These are phyloP conservation scores for Pterostichus madidus DNA, from an alignment of 2,888 invertebrate genomes.

Conservation along the genomic window DNA sequence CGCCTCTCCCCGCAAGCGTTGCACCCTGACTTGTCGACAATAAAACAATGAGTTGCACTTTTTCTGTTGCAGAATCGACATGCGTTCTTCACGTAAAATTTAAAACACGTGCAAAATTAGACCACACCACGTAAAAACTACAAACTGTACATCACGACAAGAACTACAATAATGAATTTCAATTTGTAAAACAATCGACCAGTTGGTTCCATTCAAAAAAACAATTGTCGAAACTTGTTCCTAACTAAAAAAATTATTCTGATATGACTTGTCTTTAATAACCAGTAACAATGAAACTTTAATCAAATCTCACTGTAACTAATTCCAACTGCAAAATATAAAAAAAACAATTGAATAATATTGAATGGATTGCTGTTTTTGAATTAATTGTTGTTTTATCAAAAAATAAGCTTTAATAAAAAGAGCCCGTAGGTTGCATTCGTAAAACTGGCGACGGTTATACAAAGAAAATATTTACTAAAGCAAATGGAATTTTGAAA, in stretches of 20 bases:
- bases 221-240: constrained; percentile 32
- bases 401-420: too few relatives aligned
- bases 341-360: too few relatives aligned
- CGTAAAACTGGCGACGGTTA: neutral
- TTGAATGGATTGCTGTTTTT: too few relatives aligned
- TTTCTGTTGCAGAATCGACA: constrained; percentile 60
- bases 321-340: neutral
- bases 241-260: neutral
- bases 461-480: constrained; percentile 54
- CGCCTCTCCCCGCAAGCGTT: constrained; percentile 37
- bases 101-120: constrained; percentile 2
- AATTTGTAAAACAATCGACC: constrained; percentile 9
- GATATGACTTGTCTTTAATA: constrained; percentile 16
- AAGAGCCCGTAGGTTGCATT: neutral
- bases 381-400: too few relatives aligned
- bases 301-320: neutral
- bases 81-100: constrained; percentile 46
- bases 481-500: constrained; percentile 54
- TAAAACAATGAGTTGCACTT: constrained; percentile 65
- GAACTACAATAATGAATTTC: constrained; percentile 5
- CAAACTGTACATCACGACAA: constrained; percentile 11
- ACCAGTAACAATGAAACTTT: constrained; percentile 13
- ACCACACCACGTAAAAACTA: neutral
- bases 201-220: neutral
- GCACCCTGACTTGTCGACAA: constrained; percentile 33